Base-by-base conservation (phyloP, 2,888 invertebrate species). In the Andrena chrysosceles region DNA sequence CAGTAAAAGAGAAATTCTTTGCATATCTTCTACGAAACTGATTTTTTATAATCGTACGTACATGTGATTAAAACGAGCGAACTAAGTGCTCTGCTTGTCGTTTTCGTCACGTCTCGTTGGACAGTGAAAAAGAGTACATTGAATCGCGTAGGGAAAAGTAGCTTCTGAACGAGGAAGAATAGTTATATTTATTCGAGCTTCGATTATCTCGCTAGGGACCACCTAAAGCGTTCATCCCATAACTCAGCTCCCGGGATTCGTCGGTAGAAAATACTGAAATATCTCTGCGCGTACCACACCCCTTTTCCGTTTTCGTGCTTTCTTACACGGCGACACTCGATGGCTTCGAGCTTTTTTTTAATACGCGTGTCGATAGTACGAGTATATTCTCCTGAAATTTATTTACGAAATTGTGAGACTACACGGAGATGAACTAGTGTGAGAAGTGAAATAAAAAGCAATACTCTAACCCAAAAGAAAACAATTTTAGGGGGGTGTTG, bases 131-230 rank as follows among this genome's bases (percentile, higher is more conserved):
- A 42, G 29, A 20, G 42, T 0, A n/a, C 42, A 23, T 42, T 20
- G 48, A 42, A 8, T 56, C 56, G 29, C 31, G 48, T 5, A 20
- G 23, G 63, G 35, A 77, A 66, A 66, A 33, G 49, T 48, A 48
- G 52, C 54, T 42, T 49, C 52, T 29, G 54, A 42, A n/a, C 56
- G 35, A 42, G 48, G 33, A 64, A 56, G 76, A 84, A 83, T 87
- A 88, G 86, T 91, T 90, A 89, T 90, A 91, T 90, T 91, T 91
- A 90, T 91, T 91, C 87, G 89, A 87, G 89, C 86, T 91, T 91
- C 90, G 91, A 91, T 91, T 91, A 91, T 91, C 90, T 88, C 85
- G 84, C 82, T 82, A 83, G 90, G 85, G 91, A 91, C 91, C 91
- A 89, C 91, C 91, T 90, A 89, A 88, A 70, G 88, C 86, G 90